Evolutionary conservation across 2,797 vertebrate genomes (phyloP).

Genomic region (Steatocranus sp.): DNA sequence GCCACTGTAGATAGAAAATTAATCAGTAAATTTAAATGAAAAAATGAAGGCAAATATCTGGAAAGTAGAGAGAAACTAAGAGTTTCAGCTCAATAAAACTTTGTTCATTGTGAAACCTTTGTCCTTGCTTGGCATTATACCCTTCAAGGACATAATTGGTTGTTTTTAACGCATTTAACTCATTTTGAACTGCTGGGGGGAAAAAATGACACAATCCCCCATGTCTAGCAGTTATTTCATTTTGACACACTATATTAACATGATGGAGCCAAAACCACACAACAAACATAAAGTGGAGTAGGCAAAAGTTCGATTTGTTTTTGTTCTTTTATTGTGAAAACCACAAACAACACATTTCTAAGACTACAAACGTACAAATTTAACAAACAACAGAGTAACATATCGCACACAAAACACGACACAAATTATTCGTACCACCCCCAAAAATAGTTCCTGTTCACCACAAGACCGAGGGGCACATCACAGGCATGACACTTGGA

Average conservation of each 20-base stretch:
- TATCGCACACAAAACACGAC: background rate
- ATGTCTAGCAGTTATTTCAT: background rate
- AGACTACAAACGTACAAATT: background rate
- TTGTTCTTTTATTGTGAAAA: background rate
- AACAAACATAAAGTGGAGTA: background rate
- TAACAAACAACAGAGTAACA: background rate
- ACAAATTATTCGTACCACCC: background rate
- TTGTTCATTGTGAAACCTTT: background rate
- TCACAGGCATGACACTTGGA: background rate
- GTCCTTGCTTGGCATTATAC: background rate
- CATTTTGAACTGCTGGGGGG: background rate
- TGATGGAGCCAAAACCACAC: background rate
- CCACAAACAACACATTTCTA: background rate
- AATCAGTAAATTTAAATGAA: background rate
- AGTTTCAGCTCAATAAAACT: background rate
- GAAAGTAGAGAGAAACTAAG: background rate
- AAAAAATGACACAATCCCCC: rapidly evolving
- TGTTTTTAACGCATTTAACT: background rate
- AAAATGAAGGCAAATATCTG: background rate
- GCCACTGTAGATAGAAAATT: background rate
- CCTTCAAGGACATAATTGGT: background rate
- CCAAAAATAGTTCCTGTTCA: background rate
- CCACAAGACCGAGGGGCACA: background rate
- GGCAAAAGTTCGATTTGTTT: background rate
- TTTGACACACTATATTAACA: background rate